phyloP scores from a whole-genome alignment of 2,797 vertebrate species.

The Ctenopoma multispine region DNA sequence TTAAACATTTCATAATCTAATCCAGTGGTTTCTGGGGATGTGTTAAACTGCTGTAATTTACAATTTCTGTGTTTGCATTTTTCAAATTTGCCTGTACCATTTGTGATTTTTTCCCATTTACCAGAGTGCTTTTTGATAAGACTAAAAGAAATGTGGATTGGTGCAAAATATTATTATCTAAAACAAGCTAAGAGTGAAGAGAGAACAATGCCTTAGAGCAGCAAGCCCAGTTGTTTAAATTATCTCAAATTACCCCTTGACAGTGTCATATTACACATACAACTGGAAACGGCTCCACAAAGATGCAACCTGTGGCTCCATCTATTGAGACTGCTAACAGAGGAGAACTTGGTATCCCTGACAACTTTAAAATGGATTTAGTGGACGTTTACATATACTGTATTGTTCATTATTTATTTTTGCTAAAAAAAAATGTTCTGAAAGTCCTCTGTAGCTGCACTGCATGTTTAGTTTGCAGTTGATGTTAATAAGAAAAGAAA shows the following conservation, averaged over 20 bases:
- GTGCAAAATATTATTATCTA: conserved; percentile 7
- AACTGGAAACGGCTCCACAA: conserved; percentile 36
- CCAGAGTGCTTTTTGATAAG: conserved; percentile 9
- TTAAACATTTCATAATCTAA: conserved; percentile 5
- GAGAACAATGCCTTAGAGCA: conserved; percentile 56
- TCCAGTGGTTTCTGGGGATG: conserved; percentile 22
- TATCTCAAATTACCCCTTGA: conserved; percentile 50
- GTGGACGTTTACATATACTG: background rate
- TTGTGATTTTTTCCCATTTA: conserved; percentile 34
- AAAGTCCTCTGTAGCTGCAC: background rate
- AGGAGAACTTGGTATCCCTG: conserved; percentile 18
- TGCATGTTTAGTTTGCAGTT: background rate
- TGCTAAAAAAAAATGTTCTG: background rate
- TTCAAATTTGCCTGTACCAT: conserved; percentile 21
- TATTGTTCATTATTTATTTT: background rate
- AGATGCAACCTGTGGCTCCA: conserved; percentile 36
- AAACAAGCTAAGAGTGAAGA: conserved; percentile 29
- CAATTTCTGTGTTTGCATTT: conserved; percentile 31
- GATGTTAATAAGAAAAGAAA: background rate
- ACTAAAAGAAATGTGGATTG: conserved; percentile 1
- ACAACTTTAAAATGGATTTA: conserved; percentile 3
- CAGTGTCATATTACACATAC: conserved; percentile 52
- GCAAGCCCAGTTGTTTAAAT: conserved; percentile 46
- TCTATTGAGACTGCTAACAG: conserved; percentile 10
- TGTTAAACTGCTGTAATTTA: conserved; percentile 27